phyloP scores from a whole-genome alignment of 1,140 invertebrate genomes.

The Cotesia typhae region DNA sequence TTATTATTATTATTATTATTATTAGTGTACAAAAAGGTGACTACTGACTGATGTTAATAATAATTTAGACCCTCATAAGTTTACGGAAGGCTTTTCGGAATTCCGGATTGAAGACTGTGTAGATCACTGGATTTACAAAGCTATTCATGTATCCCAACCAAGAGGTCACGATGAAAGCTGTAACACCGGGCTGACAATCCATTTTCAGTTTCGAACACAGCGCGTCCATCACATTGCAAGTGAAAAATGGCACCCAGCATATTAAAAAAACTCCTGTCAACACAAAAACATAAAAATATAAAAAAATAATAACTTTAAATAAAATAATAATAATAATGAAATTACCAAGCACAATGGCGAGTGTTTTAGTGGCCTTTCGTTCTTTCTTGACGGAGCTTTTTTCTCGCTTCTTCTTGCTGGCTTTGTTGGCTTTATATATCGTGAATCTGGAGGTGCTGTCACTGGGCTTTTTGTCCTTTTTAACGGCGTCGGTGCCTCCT shows the following conservation, averaged over 20 bases:
- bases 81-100: slow-evolving; percentile 99
- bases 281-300: slow-evolving; percentile 10
- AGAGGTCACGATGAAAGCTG: slow-evolving; percentile 92
- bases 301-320: slow-evolving; percentile 5
- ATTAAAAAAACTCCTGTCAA: slow-evolving; percentile 89
- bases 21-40: no score
- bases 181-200: slow-evolving; percentile 85
- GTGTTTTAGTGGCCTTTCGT: slow-evolving; percentile 98
- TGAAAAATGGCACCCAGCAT: slow-evolving; percentile 99
- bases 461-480: slow-evolving; percentile 74
- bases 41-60: not conserved
- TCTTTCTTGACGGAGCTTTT: slow-evolving; percentile 96
- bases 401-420: slow-evolving; percentile 92
- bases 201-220: slow-evolving; percentile 86
- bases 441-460: slow-evolving; percentile 80
- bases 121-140: slow-evolving; percentile 97
- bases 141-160: slow-evolving; percentile 99
- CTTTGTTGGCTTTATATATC: slow-evolving; percentile 92
- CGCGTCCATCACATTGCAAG: slow-evolving; percentile 84
- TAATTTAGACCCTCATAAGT: slow-evolving; percentile 71
- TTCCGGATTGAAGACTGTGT: slow-evolving; percentile 99
- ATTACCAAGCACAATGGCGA: slow-evolving; percentile 96
- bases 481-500: slow-evolving; percentile 43
- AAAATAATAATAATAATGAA: slow-evolving; percentile 14
- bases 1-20: no score